These are phyloP conservation scores for Eilema griseolum DNA, from an alignment of 2,888 invertebrate genomes.

Conservation along the genomic window DNA sequence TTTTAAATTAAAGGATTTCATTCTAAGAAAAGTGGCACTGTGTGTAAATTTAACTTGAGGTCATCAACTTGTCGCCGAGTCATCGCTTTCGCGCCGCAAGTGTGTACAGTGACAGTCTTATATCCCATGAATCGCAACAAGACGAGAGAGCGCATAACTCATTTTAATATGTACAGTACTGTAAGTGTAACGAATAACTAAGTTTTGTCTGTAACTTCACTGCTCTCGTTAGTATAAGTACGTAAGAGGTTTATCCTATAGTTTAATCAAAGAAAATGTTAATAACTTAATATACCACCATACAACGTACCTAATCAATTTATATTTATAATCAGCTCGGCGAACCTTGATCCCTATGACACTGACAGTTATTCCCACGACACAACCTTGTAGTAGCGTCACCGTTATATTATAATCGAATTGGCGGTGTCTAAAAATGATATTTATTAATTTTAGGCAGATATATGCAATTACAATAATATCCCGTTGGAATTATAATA, in stretches of 20 bases:
- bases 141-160: slow-evolving; percentile 22
- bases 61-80: slow-evolving; percentile 63
- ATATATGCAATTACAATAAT: too few species aligned
- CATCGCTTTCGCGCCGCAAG: slow-evolving; percentile 60
- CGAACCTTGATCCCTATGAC: too few species aligned
- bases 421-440: too few species aligned
- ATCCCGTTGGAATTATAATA: too few species aligned
- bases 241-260: too few species aligned
- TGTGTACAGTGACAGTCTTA: slow-evolving; percentile 44
- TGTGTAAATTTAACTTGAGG: slow-evolving; percentile 54
- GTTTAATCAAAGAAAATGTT: too few species aligned
- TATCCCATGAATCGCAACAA: slow-evolving; percentile 53
- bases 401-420: too few species aligned
- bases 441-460: too few species aligned
- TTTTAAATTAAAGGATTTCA: not conserved
- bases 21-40: slow-evolving; percentile 6
- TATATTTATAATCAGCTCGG: not conserved
- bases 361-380: too few species aligned
- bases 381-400: too few species aligned
- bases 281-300: not conserved
- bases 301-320: not conserved
- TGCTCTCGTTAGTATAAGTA: not conserved
- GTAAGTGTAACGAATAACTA: not conserved
- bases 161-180: slow-evolving; percentile 22
- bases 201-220: not conserved